Evolutionary conservation across 2,113 vertebrate genomes (phyloP).

Genomic region (Spea multiplicata): DNA sequence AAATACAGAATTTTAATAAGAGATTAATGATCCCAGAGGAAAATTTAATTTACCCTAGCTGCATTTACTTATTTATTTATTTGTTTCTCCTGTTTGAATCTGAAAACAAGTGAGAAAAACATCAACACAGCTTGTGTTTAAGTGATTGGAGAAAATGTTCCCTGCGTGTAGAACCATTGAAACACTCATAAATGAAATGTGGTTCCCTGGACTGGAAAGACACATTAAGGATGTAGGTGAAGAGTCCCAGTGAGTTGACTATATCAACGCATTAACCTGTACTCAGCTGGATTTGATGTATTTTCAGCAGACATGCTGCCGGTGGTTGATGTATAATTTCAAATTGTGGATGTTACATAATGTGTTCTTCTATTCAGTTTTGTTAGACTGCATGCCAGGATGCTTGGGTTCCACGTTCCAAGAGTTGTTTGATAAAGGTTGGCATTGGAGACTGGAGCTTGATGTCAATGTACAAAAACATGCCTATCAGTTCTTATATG

Average conservation of each 20-base stretch:
- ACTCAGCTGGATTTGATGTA: constrained; percentile 25
- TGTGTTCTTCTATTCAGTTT: too few relatives aligned
- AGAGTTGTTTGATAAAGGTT: too few relatives aligned
- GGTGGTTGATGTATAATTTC: too few relatives aligned
- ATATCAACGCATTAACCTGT: constrained; percentile 36
- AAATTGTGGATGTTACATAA: too few relatives aligned
- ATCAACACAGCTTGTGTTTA: constrained; percentile 48
- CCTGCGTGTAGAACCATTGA: constrained; percentile 31
- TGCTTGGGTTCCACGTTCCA: too few relatives aligned
- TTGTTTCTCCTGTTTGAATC: constrained; percentile 22
- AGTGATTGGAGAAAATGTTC: constrained; percentile 46
- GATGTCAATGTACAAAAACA: too few relatives aligned
- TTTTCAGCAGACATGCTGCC: not conserved
- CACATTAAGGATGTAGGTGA: constrained; percentile 41
- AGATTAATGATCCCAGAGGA: constrained; percentile 50
- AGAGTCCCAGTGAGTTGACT: constrained; percentile 26
- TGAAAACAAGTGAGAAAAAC: constrained; percentile 29
- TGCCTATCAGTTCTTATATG: too few relatives aligned
- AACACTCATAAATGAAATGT: constrained; percentile 45
- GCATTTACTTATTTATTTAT: constrained; percentile 43
- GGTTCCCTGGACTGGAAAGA: constrained; percentile 46
- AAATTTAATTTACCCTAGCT: constrained; percentile 46
- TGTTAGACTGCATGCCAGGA: too few relatives aligned
- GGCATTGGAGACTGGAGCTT: too few relatives aligned
- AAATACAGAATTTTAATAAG: constrained; percentile 48